These are phyloP conservation scores for Daptonema setosum DNA, from an alignment of 2,888 invertebrate species.

Conservation along the genomic window DNA sequence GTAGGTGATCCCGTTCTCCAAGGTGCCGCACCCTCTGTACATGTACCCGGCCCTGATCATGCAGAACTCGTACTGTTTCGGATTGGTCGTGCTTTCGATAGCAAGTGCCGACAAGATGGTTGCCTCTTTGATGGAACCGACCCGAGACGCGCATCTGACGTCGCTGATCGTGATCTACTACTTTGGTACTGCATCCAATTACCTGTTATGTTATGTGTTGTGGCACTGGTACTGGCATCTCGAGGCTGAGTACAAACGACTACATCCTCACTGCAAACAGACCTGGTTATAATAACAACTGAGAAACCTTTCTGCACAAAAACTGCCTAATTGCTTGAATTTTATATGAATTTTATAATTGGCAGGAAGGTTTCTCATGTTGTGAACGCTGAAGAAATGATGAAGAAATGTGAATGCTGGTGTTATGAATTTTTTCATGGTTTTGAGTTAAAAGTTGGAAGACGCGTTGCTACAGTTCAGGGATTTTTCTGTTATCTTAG, in stretches of 20 bases:
- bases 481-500: too few relatives aligned
- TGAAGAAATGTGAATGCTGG: too few relatives aligned
- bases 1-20: neutral
- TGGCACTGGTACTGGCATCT: slow-evolving; percentile 21
- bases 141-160: slow-evolving; percentile 14
- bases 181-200: slow-evolving; percentile 14
- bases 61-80: slow-evolving; percentile 21
- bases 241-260: slow-evolving; percentile 13
- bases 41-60: slow-evolving; percentile 18
- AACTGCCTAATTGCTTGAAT: too few relatives aligned
- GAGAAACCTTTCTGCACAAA: too few relatives aligned
- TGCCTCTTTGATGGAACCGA: slow-evolving; percentile 11
- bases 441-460: too few relatives aligned
- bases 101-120: slow-evolving; percentile 15
- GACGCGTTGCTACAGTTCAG: too few relatives aligned
- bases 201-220: slow-evolving; percentile 17
- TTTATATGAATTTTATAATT: too few relatives aligned
- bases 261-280: neutral
- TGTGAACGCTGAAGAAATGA: too few relatives aligned
- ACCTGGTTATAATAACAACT: neutral
- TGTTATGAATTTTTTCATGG: too few relatives aligned
- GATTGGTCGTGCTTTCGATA: slow-evolving; percentile 19
- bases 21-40: slow-evolving; percentile 15
- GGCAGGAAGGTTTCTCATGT: too few relatives aligned
- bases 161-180: slow-evolving; percentile 13